phyloP scores from a whole-genome alignment of 92 coral and sea anemone genomes.

The Palythoa heliodiscus region DNA sequence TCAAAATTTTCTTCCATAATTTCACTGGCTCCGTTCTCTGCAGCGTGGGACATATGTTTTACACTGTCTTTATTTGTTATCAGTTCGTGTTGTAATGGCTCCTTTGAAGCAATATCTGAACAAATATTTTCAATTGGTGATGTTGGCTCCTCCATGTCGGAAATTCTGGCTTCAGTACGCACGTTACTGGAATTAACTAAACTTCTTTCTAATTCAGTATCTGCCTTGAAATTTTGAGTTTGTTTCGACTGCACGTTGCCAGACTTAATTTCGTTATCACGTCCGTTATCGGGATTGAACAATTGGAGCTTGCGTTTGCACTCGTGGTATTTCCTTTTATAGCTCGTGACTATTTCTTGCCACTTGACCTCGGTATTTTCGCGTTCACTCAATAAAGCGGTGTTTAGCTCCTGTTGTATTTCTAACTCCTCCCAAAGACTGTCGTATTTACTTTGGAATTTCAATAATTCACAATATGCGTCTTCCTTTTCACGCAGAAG shows the following conservation, averaged over 20 bases:
- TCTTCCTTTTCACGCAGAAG: constrained; percentile 45
- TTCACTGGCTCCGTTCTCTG: constrained; percentile 17
- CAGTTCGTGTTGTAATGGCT: constrained; percentile 21
- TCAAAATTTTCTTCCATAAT: constrained; percentile 25
- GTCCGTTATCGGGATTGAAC: neutral
- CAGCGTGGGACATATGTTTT: neutral
- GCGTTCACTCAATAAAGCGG: constrained; percentile 33
- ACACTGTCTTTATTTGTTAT: neutral
- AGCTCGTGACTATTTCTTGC: constrained; percentile 39
- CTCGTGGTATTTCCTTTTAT: constrained; percentile 44
- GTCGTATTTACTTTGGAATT: constrained; percentile 42
- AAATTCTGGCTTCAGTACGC: neutral
- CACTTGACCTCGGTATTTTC: constrained; percentile 47
- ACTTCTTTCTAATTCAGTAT: neutral
- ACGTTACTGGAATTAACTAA: neutral
- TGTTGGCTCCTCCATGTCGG: constrained; percentile 16
- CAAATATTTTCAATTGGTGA: constrained; percentile 12
- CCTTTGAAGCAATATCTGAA: constrained; percentile 19
- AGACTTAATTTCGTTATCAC: constrained; percentile 15
- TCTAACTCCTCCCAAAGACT: constrained; percentile 38
- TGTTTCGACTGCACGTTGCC: neutral
- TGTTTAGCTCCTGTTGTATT: constrained; percentile 29
- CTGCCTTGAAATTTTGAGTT: neutral
- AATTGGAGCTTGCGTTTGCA: constrained; percentile 29
- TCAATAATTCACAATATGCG: constrained; percentile 45